Evolutionary conservation across 2,113 vertebrate species (phyloP).

Genomic region (Tretioscincus oriximinensis): DNA sequence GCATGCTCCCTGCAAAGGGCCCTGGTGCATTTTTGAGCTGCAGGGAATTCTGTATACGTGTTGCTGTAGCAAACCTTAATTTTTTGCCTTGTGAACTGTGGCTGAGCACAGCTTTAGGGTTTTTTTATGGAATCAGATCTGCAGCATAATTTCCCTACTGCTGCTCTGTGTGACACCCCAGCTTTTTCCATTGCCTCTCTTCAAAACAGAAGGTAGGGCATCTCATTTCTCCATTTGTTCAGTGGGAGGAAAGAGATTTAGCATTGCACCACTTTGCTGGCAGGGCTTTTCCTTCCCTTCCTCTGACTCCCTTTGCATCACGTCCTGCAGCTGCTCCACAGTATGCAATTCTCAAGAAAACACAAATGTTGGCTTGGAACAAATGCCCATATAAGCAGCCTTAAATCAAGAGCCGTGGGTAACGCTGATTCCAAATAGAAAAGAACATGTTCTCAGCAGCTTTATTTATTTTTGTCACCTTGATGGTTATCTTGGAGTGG

Average conservation of each 20-base stretch:
- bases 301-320: not conserved
- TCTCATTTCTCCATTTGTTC: slow-evolving; percentile 34
- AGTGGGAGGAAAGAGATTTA: slow-evolving; percentile 41
- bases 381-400: not conserved
- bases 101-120: slow-evolving; percentile 44
- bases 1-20: slow-evolving; percentile 44
- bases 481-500: not conserved
- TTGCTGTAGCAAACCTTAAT: slow-evolving; percentile 49
- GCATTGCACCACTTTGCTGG: slow-evolving; percentile 45
- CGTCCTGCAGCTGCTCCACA: slow-evolving; percentile 31
- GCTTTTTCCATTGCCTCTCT: not conserved
- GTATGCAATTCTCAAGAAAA: slow-evolving; percentile 10
- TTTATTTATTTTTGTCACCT: not conserved
- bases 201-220: slow-evolving; percentile 21
- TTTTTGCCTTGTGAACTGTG: slow-evolving; percentile 37
- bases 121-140: slow-evolving; percentile 53
- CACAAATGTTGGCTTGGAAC: slow-evolving; percentile 10
- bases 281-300: rapidly evolving
- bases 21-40: slow-evolving; percentile 30
- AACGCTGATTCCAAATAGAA: not conserved
- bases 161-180: slow-evolving; percentile 31
- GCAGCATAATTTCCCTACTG: slow-evolving; percentile 51
- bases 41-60: slow-evolving; percentile 46
- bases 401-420: slow-evolving; percentile 17
- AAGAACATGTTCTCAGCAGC: not conserved